phyloP scores from a whole-genome alignment of 1,140 invertebrate genomes.

The Ephestia elutella region DNA sequence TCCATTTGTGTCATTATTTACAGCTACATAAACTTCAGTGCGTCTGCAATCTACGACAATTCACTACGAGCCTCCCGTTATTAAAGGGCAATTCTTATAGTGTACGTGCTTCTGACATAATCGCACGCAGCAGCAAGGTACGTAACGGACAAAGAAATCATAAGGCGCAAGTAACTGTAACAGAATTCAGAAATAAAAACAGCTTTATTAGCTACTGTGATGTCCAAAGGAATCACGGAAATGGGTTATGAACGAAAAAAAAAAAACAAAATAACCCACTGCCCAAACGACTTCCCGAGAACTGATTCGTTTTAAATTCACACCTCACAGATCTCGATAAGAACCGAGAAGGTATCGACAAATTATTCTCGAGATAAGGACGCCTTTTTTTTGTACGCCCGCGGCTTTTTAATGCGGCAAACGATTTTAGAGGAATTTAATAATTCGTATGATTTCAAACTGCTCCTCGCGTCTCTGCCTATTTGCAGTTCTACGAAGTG shows the following conservation, averaged over 20 bases:
- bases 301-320: constrained; percentile 37
- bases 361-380: constrained; percentile 36
- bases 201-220: constrained; percentile 8
- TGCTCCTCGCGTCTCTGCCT: constrained; percentile 25
- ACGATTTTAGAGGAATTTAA: constrained; percentile 29
- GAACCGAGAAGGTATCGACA: constrained; percentile 28
- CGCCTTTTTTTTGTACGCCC: constrained; percentile 22
- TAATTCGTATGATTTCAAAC: constrained; percentile 30
- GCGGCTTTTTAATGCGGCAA: constrained; percentile 23
- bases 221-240: constrained; percentile 11
- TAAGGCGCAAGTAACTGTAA: constrained; percentile 28
- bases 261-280: constrained; percentile 17
- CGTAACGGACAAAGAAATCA: constrained; percentile 30
- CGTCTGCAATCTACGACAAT: constrained; percentile 64
- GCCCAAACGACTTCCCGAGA: constrained; percentile 22
- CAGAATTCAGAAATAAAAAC: constrained; percentile 3
- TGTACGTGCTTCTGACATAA: constrained; percentile 55
- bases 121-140: constrained; percentile 34
- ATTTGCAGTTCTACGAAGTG: constrained; percentile 42
- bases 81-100: constrained; percentile 62
- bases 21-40: constrained; percentile 53
- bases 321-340: constrained; percentile 42
- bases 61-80: constrained; percentile 53
- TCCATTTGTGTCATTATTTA: constrained; percentile 64
- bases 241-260: constrained; percentile 15